Evolutionary conservation across 2,113 vertebrate genomes (phyloP).

Genomic region (Carollia perspicillata): DNA sequence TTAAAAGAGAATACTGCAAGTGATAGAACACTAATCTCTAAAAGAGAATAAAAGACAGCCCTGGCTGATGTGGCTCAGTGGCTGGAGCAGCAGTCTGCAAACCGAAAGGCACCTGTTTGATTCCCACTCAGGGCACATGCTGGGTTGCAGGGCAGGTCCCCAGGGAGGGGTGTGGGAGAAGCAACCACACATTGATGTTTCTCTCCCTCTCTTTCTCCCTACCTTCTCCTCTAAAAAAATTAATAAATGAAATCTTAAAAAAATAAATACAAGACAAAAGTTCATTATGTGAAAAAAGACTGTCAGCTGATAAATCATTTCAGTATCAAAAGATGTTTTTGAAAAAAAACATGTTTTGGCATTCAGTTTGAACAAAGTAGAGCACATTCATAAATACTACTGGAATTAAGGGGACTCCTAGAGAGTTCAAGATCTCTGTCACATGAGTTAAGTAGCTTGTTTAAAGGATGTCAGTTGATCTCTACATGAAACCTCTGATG

Average conservation of each 20-base stretch:
- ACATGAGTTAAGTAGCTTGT: slow-evolving; percentile 46
- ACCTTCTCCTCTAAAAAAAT: too few species aligned
- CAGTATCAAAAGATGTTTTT: not conserved
- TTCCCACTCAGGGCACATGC: too few species aligned
- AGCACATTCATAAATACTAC: not conserved
- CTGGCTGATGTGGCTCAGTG: too few species aligned
- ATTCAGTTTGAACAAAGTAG: not conserved
- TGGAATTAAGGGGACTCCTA: not conserved
- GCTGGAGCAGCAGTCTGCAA: too few species aligned
- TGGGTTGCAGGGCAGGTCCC: too few species aligned
- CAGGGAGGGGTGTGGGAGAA: too few species aligned
- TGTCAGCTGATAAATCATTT: slow-evolving; percentile 27
- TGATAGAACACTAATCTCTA: too few species aligned
- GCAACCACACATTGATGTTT: too few species aligned
- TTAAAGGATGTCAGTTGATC: slow-evolving; percentile 67
- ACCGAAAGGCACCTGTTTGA: too few species aligned
- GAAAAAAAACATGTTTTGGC: not conserved
- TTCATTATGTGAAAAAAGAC: not conserved
- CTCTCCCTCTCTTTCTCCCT: too few species aligned
- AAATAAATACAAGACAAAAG: not conserved
- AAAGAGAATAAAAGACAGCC: not conserved
- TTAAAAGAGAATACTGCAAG: not conserved
- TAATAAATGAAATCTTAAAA: too few species aligned
- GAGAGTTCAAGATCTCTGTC: slow-evolving; percentile 46
- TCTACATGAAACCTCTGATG: slow-evolving; percentile 34